Conservation (phyloP, 2,797 vertebrate genomes). For the Channa striata region DNA sequence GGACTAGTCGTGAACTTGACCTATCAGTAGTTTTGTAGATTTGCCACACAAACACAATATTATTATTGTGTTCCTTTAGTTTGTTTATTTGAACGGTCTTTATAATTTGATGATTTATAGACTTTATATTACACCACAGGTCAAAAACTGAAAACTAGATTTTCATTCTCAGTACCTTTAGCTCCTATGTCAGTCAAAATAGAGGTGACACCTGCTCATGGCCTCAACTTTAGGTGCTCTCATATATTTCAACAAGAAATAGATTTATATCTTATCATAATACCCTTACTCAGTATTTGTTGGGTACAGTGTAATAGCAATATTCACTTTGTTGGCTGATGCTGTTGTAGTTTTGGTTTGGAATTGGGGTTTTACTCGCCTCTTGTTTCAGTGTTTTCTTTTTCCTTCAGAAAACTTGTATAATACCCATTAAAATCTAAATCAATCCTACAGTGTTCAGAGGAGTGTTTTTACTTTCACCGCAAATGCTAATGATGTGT, state of each 20-base stretch:
- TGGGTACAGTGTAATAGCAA: slow-evolving; percentile 82
- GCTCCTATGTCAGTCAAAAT: slow-evolving; percentile 59
- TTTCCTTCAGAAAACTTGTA: slow-evolving; percentile 80
- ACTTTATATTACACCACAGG: slow-evolving; percentile 75
- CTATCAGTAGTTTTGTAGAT: slow-evolving; percentile 44
- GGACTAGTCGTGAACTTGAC: slow-evolving; percentile 47
- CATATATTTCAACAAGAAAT: slow-evolving; percentile 75
- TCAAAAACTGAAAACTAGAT: slow-evolving; percentile 73
- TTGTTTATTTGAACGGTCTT: slow-evolving; percentile 71
- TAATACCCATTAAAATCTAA: slow-evolving; percentile 86
- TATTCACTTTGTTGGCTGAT: slow-evolving; percentile 81
- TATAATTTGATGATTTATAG: slow-evolving; percentile 78
- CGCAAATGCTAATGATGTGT: neutral
- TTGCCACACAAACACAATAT: slow-evolving; percentile 62
- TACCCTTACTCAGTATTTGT: slow-evolving; percentile 81
- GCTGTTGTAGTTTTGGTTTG: slow-evolving; percentile 84
- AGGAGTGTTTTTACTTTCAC: slow-evolving; percentile 12
- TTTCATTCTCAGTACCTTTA: slow-evolving; percentile 67
- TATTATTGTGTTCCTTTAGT: slow-evolving; percentile 59
- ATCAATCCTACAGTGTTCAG: slow-evolving; percentile 59
- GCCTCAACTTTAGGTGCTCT: slow-evolving; percentile 76
- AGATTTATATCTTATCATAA: slow-evolving; percentile 83
- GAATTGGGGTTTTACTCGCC: slow-evolving; percentile 79
- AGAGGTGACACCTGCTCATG: slow-evolving; percentile 60
- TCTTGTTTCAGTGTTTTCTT: slow-evolving; percentile 83